Evolutionary conservation across 2,888 invertebrate species (phyloP).

Genomic region (Perithous albicinctus): DNA sequence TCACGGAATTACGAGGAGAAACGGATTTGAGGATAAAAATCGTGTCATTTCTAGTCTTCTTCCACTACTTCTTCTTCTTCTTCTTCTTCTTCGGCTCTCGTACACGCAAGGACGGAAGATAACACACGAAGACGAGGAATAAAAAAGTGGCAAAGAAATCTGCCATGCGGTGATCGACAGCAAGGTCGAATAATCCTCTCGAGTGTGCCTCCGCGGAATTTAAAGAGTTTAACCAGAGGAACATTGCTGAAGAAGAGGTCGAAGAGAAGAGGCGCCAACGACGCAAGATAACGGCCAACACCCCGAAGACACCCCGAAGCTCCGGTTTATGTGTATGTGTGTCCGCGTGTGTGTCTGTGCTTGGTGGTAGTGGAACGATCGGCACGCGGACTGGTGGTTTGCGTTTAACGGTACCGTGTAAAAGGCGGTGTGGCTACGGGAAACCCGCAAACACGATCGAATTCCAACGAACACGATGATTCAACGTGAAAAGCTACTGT

Average conservation of each 20-base stretch:
- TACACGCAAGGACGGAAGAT: conserved; percentile 17
- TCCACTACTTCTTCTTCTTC: conserved; percentile 1
- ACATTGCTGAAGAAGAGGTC: background rate
- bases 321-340: too few relatives aligned
- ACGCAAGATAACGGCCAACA: conserved; percentile 7
- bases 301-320: background rate
- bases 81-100: background rate
- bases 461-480: conserved; percentile 67
- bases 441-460: conserved; percentile 60
- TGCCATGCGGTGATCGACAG: conserved; percentile 24
- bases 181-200: conserved; percentile 8
- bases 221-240: background rate
- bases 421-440: conserved; percentile 60
- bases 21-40: conserved; percentile 20
- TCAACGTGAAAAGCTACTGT: conserved; percentile 68
- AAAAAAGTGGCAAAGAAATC: conserved; percentile 6
- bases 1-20: conserved; percentile 2
- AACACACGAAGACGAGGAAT: background rate
- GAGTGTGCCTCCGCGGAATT: background rate
- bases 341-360: conserved; percentile 16
- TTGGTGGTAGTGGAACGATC: conserved; percentile 55
- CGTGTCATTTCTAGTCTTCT: conserved; percentile 30
- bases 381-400: conserved; percentile 68
- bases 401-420: conserved; percentile 69
- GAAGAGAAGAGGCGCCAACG: background rate